Conservation (phyloP, 2,888 invertebrate genomes). For the Gibbula magus region DNA sequence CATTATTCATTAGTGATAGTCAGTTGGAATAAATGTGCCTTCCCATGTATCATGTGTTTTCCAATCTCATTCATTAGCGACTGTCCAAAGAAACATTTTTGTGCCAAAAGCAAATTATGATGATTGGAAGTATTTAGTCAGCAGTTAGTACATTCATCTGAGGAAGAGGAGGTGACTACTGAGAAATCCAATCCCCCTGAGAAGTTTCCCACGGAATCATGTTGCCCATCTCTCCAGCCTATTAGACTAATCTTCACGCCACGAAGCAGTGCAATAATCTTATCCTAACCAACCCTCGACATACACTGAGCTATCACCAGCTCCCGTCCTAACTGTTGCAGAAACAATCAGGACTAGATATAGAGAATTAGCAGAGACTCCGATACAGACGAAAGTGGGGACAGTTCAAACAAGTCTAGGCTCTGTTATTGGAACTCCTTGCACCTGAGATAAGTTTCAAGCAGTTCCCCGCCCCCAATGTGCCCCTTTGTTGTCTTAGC, state of each 20-base stretch:
- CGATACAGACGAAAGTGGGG: not conserved
- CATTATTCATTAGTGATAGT: no score
- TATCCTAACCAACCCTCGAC: not conserved
- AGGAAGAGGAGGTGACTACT: no score
- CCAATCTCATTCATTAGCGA: no score
- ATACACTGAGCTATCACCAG: not conserved
- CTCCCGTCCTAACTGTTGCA: conserved; percentile 3
- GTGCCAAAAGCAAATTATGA: no score
- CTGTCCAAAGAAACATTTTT: no score
- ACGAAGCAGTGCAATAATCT: not conserved
- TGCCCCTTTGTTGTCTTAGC: conserved; percentile 16
- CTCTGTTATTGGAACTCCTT: conserved; percentile 6
- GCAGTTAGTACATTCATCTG: no score
- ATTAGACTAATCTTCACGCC: not conserved
- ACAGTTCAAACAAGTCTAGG: conserved; percentile 6
- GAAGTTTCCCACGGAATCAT: no score
- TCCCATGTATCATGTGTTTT: no score
- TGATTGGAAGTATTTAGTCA: no score
- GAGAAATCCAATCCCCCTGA: no score
- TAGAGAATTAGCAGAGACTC: not conserved
- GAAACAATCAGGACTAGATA: not conserved
- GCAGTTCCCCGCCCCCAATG: not conserved
- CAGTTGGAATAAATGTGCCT: no score
- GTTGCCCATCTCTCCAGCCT: no score
- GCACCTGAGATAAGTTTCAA: conserved; percentile 24